Base-by-base conservation (phyloP, 2,797 vertebrate species). In the Mastacembelus armatus region DNA sequence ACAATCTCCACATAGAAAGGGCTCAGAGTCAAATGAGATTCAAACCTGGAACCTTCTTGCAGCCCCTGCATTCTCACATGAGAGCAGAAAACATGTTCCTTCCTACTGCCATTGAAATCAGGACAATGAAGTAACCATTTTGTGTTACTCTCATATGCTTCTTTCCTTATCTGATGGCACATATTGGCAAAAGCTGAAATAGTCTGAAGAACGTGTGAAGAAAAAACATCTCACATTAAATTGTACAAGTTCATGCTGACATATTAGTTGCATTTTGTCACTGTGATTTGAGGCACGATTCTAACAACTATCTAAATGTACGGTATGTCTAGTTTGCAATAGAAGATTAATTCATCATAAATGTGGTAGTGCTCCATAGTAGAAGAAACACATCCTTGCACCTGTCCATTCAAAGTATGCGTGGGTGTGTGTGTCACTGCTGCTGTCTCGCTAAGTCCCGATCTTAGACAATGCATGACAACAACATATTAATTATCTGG, bases 301-400 rank as follows among this genome's bases (percentile, higher is more conserved):
- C 18, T 54, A 21, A 5, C n/a, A n/a, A n/a, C n/a, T 0, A 39
- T 44, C 54, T 27, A 38, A 36, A 45, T 47, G 14, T 39, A 38
- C n/a, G n/a, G n/a, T n/a, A n/a, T n/a, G n/a, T n/a, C n/a, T n/a
- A n/a, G n/a, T n/a, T n/a, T n/a, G n/a, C n/a, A n/a, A n/a, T n/a
- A n/a, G n/a, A n/a, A n/a, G n/a, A n/a, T n/a, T n/a, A n/a, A n/a
- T n/a, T n/a, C 57, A 59, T 56, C 52, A 58, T 61, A 45, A 51
- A 11, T 30, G 52, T 62, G 74, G 33, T 54, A 59, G 24, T 8
- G 35, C 33, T 58, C 26, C 44, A 68, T 16, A 56, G 62, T 51
- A 48, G 68, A 68, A 48, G 74, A 66, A 66, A 61, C 15, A 29
- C 43, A 63, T 56, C 43, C 72, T 64, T 35, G 24, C 72, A 74